These are phyloP conservation scores for Lophura nycthemera DNA, from an alignment of 2,113 vertebrate genomes.

Conservation along the genomic window DNA sequence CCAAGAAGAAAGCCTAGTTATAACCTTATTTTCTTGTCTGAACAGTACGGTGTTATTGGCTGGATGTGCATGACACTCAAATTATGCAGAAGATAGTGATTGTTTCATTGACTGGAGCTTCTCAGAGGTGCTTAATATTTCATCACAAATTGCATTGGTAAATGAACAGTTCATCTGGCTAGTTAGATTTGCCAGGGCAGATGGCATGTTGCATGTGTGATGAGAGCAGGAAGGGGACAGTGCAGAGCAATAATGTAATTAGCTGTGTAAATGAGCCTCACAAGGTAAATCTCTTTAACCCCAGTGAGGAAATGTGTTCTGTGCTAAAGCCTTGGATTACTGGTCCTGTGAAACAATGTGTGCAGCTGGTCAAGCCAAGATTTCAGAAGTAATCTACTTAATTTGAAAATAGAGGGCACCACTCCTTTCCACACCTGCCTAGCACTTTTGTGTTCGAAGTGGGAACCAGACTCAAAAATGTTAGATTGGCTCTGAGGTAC, in stretches of 20 bases:
- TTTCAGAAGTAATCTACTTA: constrained; percentile 51
- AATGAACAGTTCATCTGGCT: constrained; percentile 30
- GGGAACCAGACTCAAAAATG: neutral
- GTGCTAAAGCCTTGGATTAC: constrained; percentile 61
- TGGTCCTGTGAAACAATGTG: constrained; percentile 52
- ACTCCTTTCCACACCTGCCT: neutral
- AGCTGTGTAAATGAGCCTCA: constrained; percentile 40
- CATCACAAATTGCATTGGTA: constrained; percentile 8
- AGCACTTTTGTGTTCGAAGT: neutral
- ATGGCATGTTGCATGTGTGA: constrained; percentile 4
- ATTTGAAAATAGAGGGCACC: constrained; percentile 7
- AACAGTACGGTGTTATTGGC: neutral
- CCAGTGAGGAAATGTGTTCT: constrained; percentile 53
- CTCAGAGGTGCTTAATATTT: constrained; percentile 44
- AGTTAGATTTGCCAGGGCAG: constrained; percentile 45
- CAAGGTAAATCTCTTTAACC: constrained; percentile 70
- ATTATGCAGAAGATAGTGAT: neutral
- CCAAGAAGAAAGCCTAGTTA: neutral
- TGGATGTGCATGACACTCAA: neutral
- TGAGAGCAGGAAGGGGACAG: constrained; percentile 30
- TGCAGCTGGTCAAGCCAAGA: constrained; percentile 13
- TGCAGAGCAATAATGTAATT: constrained; percentile 60
- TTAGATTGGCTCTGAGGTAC: neutral
- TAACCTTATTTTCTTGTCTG: neutral
- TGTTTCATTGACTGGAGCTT: neutral